Evolutionary conservation across 2,797 vertebrate genomes (phyloP).

Genomic region (Acanthornis magna): DNA sequence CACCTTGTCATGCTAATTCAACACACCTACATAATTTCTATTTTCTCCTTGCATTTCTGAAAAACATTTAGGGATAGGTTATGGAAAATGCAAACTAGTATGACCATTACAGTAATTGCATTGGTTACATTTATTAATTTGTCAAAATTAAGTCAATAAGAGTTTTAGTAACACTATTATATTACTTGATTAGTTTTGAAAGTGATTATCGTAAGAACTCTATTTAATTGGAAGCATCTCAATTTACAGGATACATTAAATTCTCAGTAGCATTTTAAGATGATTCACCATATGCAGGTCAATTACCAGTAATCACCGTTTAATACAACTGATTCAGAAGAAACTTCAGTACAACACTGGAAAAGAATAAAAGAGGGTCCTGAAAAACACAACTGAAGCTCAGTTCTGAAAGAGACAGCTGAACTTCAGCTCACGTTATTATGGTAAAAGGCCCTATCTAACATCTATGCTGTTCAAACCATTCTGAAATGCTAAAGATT

Average conservation of each 20-base stretch:
- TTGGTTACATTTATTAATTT: slow-evolving; percentile 71
- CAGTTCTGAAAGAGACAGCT: background rate
- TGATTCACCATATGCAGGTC: slow-evolving; percentile 71
- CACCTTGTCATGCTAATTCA: background rate
- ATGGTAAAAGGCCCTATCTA: background rate
- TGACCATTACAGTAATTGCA: slow-evolving; percentile 57
- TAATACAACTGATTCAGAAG: slow-evolving; percentile 59
- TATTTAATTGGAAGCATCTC: slow-evolving; percentile 75
- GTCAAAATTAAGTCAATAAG: slow-evolving; percentile 71
- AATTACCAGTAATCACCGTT: slow-evolving; percentile 73
- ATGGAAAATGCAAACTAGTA: slow-evolving; percentile 56
- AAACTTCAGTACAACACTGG: slow-evolving; percentile 29
- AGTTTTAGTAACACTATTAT: slow-evolving; percentile 61
- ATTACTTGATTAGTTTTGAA: slow-evolving; percentile 75
- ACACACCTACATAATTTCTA: slow-evolving; percentile 8
- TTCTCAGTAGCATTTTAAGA: slow-evolving; percentile 66
- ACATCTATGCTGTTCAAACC: background rate
- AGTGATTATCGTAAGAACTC: slow-evolving; percentile 70
- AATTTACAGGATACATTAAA: slow-evolving; percentile 76
- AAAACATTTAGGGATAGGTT: slow-evolving; percentile 39
- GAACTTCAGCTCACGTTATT: background rate
- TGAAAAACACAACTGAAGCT: slow-evolving; percentile 26
- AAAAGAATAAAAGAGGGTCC: slow-evolving; percentile 6
- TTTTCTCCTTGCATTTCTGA: background rate
- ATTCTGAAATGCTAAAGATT: slow-evolving; percentile 4